Conservation (phyloP, 2,797 vertebrate species). For the Rhinella marina region DNA sequence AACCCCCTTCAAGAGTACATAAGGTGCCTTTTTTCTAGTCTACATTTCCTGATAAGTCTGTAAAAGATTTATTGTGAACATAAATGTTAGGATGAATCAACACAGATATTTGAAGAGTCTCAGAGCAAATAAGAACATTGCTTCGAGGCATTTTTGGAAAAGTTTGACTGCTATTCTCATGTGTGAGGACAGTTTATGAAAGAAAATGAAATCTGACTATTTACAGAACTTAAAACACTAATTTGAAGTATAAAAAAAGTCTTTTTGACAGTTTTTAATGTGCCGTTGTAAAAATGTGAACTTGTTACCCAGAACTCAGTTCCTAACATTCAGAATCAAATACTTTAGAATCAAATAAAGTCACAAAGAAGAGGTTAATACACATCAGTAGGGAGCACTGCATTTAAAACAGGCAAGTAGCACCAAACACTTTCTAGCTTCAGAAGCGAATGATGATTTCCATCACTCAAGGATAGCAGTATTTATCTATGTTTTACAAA, state of each 20-base stretch:
- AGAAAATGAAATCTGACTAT: not conserved
- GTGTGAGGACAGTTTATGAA: not conserved
- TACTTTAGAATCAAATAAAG: not conserved
- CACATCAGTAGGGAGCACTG: not conserved
- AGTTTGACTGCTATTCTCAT: not conserved
- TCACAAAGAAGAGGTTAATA: not conserved
- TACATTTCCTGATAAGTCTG: not conserved
- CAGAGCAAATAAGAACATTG: no score
- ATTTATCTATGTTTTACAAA: slow-evolving; percentile 53
- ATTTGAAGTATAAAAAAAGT: not conserved
- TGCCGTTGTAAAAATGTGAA: not conserved
- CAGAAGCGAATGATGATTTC: slow-evolving; percentile 46
- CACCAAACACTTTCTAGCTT: not conserved
- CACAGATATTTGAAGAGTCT: not conserved
- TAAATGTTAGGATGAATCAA: not conserved
- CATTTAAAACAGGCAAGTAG: not conserved
- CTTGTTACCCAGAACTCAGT: not conserved
- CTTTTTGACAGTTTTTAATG: not conserved
- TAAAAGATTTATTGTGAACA: not conserved
- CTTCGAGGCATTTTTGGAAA: not conserved
- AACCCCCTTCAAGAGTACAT: not conserved
- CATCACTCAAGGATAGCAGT: slow-evolving; percentile 39
- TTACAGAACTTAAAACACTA: not conserved
- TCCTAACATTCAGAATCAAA: not conserved
- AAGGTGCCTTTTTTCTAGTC: not conserved